phyloP scores from a whole-genome alignment of 2,113 vertebrate species.

The Syngnathus floridae region DNA sequence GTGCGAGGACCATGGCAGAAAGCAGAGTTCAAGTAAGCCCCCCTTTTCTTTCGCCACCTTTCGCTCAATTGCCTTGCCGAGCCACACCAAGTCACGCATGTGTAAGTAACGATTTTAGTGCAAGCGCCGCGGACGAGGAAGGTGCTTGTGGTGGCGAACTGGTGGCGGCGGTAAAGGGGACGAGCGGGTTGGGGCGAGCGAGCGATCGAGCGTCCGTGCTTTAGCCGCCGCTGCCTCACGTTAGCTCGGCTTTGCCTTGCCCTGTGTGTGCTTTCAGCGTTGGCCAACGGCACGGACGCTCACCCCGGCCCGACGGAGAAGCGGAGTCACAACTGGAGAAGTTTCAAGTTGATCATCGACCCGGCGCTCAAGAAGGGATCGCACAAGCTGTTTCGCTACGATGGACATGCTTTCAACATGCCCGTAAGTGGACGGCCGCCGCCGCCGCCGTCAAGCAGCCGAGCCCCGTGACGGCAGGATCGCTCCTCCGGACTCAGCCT shows the following conservation, averaged over 20 bases:
- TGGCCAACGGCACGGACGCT: conserved; percentile 97
- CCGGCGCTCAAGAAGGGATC: conserved; percentile 94
- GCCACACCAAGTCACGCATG: conserved; percentile 35
- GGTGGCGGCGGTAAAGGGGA: conserved; percentile 10
- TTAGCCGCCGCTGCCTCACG: conserved; percentile 32
- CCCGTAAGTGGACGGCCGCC: conserved; percentile 75
- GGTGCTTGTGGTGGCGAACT: neutral
- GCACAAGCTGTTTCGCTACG: conserved; percentile 97
- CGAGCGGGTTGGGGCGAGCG: too few relatives aligned
- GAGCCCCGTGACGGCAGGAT: conserved; percentile 50
- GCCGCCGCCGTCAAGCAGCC: conserved; percentile 42
- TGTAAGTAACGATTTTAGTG: conserved; percentile 11
- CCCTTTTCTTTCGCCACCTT: conserved; percentile 46
- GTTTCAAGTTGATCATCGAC: conserved; percentile 99
- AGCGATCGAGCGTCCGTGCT: neutral
- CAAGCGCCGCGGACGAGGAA: conserved; percentile 29
- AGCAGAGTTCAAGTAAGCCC: conserved; percentile 88
- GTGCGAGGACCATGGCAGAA: conserved; percentile 87
- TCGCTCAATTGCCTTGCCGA: conserved; percentile 42
- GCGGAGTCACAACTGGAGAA: conserved; percentile 97
- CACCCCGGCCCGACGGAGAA: conserved; percentile 92
- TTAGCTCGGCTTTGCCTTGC: conserved; percentile 32
- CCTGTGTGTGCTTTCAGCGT: conserved; percentile 73
- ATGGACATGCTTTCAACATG: conserved; percentile 91
- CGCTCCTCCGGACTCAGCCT: neutral